These are phyloP conservation scores for Cancer borealis DNA, from an alignment of 2,888 invertebrate species.

Conservation along the genomic window DNA sequence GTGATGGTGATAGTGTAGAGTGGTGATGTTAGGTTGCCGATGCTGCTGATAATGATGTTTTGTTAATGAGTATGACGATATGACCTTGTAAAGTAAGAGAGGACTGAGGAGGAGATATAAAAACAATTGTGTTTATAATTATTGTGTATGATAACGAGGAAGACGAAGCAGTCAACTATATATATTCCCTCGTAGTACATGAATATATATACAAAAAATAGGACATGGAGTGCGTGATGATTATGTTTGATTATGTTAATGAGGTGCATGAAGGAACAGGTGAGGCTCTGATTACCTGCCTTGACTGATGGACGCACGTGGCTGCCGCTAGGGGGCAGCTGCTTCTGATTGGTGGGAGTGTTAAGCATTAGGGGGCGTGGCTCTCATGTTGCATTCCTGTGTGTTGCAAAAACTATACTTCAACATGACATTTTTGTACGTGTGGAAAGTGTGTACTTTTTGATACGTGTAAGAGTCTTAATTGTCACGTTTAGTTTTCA, in stretches of 20 bases:
- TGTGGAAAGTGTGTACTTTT: background rate
- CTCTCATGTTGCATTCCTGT: background rate
- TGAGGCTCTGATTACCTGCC: background rate
- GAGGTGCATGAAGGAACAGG: background rate
- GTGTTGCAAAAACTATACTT: background rate
- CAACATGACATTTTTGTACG: background rate
- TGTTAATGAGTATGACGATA: no score
- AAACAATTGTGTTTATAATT: background rate
- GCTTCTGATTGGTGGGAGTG: background rate
- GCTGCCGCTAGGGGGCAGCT: background rate
- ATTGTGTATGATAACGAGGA: no score
- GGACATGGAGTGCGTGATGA: no score
- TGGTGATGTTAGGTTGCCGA: no score
- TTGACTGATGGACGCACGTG: background rate
- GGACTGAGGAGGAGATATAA: background rate
- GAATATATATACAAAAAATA: no score
- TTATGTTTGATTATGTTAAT: background rate
- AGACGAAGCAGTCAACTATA: no score
- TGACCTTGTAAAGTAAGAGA: background rate
- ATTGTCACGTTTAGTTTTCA: background rate
- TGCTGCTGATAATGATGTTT: background rate
- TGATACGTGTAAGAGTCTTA: background rate
- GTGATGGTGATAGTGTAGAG: no score
- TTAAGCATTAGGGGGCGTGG: background rate
- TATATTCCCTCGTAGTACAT: no score